phyloP scores from a whole-genome alignment of 2,797 vertebrate genomes.

The Numenius phaeopus region DNA sequence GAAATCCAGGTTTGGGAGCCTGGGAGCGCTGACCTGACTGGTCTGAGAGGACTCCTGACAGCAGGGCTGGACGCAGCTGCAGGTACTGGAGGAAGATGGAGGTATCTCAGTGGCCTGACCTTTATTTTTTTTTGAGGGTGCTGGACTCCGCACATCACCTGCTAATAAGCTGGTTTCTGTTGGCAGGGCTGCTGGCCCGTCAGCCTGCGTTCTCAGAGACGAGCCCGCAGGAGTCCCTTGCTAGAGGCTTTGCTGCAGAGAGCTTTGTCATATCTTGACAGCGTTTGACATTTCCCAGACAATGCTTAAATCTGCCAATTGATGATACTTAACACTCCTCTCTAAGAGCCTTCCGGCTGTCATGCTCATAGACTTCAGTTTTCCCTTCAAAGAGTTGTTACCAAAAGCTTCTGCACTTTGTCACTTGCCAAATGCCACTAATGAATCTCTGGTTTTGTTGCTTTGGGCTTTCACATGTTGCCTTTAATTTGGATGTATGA shows the following conservation, averaged over 20 bases:
- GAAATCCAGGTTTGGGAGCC: background rate
- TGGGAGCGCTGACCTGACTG: rapidly evolving
- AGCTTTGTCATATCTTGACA: background rate
- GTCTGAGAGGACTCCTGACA: background rate
- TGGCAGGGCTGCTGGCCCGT: background rate
- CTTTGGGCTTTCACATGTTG: background rate
- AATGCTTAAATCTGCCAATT: background rate
- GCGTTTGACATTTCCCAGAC: background rate
- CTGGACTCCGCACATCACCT: background rate
- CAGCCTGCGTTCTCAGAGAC: background rate
- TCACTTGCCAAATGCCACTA: background rate
- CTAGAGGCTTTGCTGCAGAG: background rate
- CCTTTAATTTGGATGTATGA: background rate
- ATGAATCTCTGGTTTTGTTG: background rate
- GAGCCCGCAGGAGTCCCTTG: background rate
- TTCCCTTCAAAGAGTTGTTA: background rate
- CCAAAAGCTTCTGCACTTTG: background rate
- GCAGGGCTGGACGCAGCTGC: background rate
- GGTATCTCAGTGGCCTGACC: background rate
- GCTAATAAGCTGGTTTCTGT: background rate
- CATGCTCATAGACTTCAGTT: background rate
- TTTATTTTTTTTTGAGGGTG: background rate
- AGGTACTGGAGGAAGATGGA: background rate
- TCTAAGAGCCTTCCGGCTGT: background rate
- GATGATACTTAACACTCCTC: background rate